Evolutionary conservation across 2,888 invertebrate species (phyloP), one percentile per base, ranked within the genome.

Genomic region (Pterostichus madidus): DNA sequence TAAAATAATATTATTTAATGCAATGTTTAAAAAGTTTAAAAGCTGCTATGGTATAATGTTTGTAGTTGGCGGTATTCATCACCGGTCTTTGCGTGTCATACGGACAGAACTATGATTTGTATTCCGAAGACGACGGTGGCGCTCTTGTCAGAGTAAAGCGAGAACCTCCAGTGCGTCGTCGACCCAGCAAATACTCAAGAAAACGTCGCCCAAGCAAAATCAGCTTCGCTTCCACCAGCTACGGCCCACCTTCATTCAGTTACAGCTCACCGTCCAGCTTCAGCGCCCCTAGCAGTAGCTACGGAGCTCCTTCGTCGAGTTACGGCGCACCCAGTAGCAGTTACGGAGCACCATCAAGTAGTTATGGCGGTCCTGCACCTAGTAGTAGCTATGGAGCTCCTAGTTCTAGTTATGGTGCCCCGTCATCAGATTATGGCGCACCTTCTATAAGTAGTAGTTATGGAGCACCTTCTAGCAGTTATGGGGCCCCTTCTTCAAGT

Each of bases 321-420:
- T 77, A 56, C 56, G 76, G 56, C 7, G 35, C 56, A 3, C 80
- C 80, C 0, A 49, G 52, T 49, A 15, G 32, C n/a, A 71, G 56
- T 53, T 80, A 80, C n/a, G 81, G 81, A 31, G 81, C 81, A 35
- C 81, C 81, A 1, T 24, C 24, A 24, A 56, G 56, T 17, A 75
- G 75, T 10, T 81, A 81, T 59, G 64, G 64, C 6, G 17, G 64
- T 5, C 75, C 75, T 0, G 61, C 81, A 13, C 81, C 81, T 11
- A 31, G 31, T 2, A 24, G 31, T 13, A 73, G 56, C n/a, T 80
- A 80, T 17, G 75, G 81, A 0, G 61, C 81, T 7, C 81, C 81
- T 39, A 39, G n/a, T 15, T 15, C 35, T 5, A 64, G 64, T 52
- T 79, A 79, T 15, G 79, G 79, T 7, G 44, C 81, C 1, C 81